These are phyloP conservation scores for Ahaetulla prasina DNA, from an alignment of 2,113 vertebrate genomes.

Conservation along the genomic window DNA sequence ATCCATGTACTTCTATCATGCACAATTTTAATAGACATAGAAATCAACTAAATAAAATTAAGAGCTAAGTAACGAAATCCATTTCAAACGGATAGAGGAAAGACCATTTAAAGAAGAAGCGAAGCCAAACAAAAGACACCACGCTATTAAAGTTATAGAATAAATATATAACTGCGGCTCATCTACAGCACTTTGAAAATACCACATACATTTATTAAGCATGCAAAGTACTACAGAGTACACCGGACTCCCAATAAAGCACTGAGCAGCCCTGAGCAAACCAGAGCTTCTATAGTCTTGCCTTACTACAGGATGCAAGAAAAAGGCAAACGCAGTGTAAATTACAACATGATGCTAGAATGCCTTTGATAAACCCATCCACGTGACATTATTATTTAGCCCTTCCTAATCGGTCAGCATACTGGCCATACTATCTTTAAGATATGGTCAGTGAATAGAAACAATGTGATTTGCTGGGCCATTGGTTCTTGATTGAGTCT, in stretches of 20 bases:
- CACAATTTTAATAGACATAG: not conserved
- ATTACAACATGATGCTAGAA: not conserved
- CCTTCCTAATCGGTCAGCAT: not conserved
- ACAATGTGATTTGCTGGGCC: not conserved
- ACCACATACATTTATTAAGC: not conserved
- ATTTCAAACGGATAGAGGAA: not conserved
- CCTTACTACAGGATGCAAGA: not conserved
- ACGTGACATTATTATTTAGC: not conserved
- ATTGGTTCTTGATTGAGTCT: not conserved
- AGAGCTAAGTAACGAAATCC: not conserved
- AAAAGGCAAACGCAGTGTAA: not conserved
- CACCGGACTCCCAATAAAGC: not conserved
- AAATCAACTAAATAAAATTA: not conserved
- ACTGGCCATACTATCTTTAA: not conserved
- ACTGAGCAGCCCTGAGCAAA: not conserved
- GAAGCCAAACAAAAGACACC: not conserved
- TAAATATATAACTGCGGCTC: not conserved
- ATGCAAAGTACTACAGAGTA: not conserved
- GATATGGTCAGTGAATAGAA: not conserved
- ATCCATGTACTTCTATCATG: not conserved
- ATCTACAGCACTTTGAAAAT: not conserved
- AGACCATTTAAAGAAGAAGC: not conserved
- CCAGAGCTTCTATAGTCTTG: not conserved
- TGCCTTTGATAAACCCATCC: not conserved
- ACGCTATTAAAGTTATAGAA: not conserved